Evolutionary conservation across 2,113 vertebrate genomes (phyloP).

Genomic region (Lichenostomus cassidix): DNA sequence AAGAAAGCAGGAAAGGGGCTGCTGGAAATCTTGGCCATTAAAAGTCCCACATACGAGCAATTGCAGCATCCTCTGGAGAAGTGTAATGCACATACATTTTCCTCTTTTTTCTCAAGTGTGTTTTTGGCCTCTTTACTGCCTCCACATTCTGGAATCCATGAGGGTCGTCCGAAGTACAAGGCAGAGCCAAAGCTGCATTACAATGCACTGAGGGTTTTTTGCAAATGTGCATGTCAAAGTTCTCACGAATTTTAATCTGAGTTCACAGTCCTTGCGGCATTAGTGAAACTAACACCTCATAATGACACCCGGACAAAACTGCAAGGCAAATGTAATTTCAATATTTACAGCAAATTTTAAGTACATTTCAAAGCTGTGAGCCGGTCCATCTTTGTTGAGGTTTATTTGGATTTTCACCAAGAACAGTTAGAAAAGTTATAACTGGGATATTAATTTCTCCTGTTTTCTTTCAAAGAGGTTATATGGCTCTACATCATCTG

Average conservation of each 20-base stretch:
- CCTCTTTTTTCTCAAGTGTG: background rate
- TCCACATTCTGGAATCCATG: background rate
- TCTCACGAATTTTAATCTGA: constrained; percentile 35
- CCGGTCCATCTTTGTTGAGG: background rate
- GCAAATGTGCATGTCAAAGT: constrained; percentile 8
- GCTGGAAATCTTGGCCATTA: background rate
- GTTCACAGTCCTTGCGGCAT: constrained; percentile 19
- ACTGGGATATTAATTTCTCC: background rate
- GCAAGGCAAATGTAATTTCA: constrained; percentile 46
- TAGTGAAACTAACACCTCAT: constrained; percentile 44
- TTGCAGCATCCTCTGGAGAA: background rate
- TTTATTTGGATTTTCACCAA: constrained; percentile 27
- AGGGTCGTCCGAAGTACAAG: background rate
- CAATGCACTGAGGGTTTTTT: background rate
- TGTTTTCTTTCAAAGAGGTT: background rate
- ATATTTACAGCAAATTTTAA: constrained; percentile 43
- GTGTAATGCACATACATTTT: background rate
- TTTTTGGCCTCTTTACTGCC: background rate
- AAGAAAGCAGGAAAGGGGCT: constrained; percentile 6
- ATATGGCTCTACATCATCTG: background rate
- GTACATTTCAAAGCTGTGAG: constrained; percentile 17
- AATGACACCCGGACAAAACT: constrained; percentile 17
- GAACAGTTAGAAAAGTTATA: background rate
- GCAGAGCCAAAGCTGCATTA: background rate
- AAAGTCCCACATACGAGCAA: background rate